Conservation (phyloP, 2,888 invertebrate species). For the Cerastis rubricosa region DNA sequence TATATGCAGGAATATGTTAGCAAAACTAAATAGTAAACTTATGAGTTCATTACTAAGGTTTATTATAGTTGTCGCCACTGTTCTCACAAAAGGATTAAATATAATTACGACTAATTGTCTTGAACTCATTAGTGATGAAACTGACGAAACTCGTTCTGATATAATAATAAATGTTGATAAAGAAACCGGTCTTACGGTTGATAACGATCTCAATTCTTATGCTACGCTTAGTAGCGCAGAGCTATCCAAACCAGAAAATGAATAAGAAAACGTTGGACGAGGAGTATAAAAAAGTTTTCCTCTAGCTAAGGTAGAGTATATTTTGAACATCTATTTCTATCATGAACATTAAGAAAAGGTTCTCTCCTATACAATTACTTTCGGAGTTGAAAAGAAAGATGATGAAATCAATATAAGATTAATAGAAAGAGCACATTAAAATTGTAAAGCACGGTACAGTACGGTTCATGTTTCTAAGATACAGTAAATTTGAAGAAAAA, state of each 20-base stretch:
- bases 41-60: not conserved
- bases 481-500: not conserved
- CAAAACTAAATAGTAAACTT: not conserved
- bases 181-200: not conserved
- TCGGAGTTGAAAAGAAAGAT: too few relatives aligned
- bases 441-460: not conserved
- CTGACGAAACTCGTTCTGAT: not conserved
- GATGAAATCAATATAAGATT: not conserved
- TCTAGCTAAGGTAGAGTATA: fast-evolving
- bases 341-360: not conserved
- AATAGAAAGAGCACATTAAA: not conserved
- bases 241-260: not conserved
- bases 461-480: not conserved
- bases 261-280: not conserved
- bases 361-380: not conserved
- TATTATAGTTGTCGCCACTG: not conserved
- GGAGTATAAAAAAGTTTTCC: not conserved
- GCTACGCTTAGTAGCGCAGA: not conserved
- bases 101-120: not conserved
- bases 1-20: not conserved
- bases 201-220: not conserved
- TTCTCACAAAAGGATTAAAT: not conserved
- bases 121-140: not conserved
- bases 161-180: not conserved
- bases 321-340: not conserved